Evolutionary conservation across 2,888 invertebrate genomes (phyloP).

Genomic region (Epirrhoe alternata): DNA sequence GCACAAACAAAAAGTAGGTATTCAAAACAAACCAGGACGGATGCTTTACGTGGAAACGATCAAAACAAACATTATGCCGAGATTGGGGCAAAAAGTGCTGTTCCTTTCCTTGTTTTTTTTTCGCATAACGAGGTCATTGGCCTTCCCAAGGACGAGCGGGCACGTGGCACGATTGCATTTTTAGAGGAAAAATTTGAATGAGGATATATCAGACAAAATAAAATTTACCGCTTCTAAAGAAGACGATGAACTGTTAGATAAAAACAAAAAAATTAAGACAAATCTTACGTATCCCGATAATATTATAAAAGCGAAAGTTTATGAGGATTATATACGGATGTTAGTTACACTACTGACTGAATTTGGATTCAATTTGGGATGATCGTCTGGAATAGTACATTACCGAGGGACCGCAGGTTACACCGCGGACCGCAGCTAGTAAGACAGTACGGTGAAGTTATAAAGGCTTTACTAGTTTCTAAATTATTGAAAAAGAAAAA

Average conservation of each 20-base stretch:
- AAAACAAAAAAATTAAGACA: no score
- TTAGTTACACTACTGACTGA: no score
- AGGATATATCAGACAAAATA: constrained; percentile 53
- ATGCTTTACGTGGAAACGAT: constrained; percentile 78
- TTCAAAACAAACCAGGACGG: constrained; percentile 64
- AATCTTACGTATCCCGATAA: no score
- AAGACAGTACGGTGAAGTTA: background rate
- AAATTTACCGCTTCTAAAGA: constrained; percentile 21
- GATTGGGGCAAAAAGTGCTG: constrained; percentile 69
- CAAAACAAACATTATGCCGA: constrained; percentile 79
- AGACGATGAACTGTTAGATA: background rate
- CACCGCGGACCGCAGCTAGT: background rate
- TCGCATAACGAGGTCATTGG: constrained; percentile 67
- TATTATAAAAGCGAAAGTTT: no score
- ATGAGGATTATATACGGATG: no score
- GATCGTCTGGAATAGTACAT: no score
- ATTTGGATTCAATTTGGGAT: no score
- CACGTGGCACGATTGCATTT: constrained; percentile 70
- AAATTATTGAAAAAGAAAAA: background rate
- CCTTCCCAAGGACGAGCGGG: constrained; percentile 77
- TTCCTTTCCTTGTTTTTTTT: constrained; percentile 64
- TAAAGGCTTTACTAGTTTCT: background rate
- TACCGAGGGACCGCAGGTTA: no score
- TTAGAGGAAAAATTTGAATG: constrained; percentile 58
- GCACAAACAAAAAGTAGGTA: constrained; percentile 56